Evolutionary conservation across 2,888 invertebrate species (phyloP), one percentile per base, ranked within the genome.

Genomic region (Drosophila melanosoma): DNA sequence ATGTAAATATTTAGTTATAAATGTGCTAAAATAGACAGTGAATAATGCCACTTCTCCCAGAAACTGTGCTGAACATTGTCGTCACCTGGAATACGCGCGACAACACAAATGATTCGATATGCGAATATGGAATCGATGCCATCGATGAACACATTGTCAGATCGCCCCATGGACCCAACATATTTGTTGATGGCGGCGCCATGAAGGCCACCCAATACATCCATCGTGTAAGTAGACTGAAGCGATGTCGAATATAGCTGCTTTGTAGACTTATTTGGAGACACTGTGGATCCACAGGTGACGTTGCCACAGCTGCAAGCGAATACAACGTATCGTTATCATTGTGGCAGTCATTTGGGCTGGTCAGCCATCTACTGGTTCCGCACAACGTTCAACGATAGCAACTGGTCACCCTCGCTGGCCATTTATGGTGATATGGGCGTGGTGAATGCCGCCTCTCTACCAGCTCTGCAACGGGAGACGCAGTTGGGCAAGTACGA

Each of bases 381-480:
- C 93, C 94, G 93, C 82, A 97, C 98, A 0, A 94, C 95, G 0
- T 96, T 96, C 12, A 92, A 93, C 1, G 94, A 95, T 17, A 94
- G 94, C 32, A 91, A 95, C 76, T 98, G 98, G 98, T 94, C 95
- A 23, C 97, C 98, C 0, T 94, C 95, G 23, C 94, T 98, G 48
- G 98, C 97, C 33, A 95, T 99, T 82, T 99, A 96, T 91, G 99
- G 99, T 0, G 99, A 99, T 92, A 96, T 99, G 96, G 99, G 99
- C 36, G 97, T 97, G 91, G 96, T 95, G 81, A 99, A 99, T 93
- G 98, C 98, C 1, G 94, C 94, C 93, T 97, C 98, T 0, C 94
- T 99, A 63, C 95, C 96, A 0, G 95, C 97, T 74, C 93, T 99
- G 10, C 98, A 98, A 93, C 94, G 96, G 84, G 98, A 99, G 90